Evolutionary conservation across 1,140 invertebrate species (phyloP).

Genomic region (Anastrepha obliqua): DNA sequence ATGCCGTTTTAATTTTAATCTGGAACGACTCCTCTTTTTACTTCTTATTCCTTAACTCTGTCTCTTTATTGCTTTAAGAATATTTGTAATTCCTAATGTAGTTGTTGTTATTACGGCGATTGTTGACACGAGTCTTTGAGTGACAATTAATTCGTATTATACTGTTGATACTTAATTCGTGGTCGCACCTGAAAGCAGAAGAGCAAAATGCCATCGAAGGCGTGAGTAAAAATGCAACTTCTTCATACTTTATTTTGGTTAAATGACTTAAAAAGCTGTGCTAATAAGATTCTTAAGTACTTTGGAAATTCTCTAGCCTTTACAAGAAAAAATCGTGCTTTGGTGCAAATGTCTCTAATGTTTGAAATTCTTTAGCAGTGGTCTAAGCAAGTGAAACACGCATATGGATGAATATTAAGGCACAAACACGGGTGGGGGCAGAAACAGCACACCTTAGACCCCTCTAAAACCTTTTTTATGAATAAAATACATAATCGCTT

Average conservation of each 20-base stretch:
- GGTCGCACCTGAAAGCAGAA: background rate
- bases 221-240: conserved; percentile 11
- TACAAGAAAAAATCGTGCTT: no score
- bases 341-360: no score
- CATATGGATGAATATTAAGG: no score
- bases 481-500: no score
- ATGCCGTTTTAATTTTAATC: background rate
- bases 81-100: background rate
- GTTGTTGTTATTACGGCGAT: background rate
- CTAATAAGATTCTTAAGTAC: no score
- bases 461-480: no score
- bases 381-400: no score
- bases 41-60: conserved; percentile 12
- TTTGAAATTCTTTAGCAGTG: no score
- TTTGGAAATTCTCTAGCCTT: no score
- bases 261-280: no score
- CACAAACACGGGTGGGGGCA: no score
- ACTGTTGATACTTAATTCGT: background rate
- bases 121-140: background rate
- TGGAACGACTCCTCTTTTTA: background rate
- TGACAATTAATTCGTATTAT: conserved; percentile 1
- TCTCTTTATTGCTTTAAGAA: background rate
- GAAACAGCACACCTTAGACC: no score
- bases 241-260: background rate
- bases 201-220: background rate